Conservation (phyloP, 1,140 invertebrate genomes). For the Ips typographus region DNA sequence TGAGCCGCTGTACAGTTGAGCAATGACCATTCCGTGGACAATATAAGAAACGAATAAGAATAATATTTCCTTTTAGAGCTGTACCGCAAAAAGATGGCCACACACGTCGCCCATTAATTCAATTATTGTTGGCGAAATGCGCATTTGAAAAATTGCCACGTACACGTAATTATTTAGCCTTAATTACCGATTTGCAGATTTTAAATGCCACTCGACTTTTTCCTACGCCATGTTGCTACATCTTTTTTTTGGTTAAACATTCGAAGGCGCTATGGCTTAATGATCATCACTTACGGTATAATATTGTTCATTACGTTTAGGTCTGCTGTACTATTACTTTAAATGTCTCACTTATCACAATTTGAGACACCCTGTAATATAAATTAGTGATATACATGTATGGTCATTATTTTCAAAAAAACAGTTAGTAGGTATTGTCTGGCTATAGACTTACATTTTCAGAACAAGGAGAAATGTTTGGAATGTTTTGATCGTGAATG, state of each 20-base stretch:
- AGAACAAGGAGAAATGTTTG: no score
- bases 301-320: no score
- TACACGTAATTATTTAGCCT: conserved; percentile 18
- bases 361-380: no score
- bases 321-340: no score
- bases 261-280: background rate
- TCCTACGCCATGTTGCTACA: background rate
- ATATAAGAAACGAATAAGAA: conserved; percentile 37
- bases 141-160: conserved; percentile 35
- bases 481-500: no score
- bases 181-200: conserved; percentile 8
- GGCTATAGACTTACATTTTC: no score
- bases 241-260: background rate
- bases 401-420: no score
- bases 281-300: background rate
- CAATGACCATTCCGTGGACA: conserved; percentile 31
- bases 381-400: no score
- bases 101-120: conserved; percentile 32
- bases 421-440: no score
- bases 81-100: conserved; percentile 29
- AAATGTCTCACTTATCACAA: no score
- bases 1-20: conserved; percentile 23
- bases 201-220: background rate
- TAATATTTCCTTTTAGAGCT: conserved; percentile 35
- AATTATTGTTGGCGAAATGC: conserved; percentile 30